These are phyloP conservation scores for Leptinotarsa haldemani DNA, from an alignment of 2,888 invertebrate genomes.

Conservation along the genomic window DNA sequence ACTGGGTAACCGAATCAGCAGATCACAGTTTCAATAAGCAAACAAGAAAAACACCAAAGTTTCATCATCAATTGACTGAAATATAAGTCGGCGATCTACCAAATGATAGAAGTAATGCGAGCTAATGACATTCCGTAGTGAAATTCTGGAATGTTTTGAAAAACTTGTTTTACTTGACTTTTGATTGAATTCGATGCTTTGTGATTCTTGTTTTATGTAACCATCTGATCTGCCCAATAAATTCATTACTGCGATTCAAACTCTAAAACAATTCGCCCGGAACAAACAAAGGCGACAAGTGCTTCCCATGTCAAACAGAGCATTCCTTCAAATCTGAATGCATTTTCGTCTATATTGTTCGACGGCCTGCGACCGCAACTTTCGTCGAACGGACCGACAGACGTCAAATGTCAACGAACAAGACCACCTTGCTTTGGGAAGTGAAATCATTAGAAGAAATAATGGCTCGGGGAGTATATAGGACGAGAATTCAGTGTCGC, in stretches of 20 bases:
- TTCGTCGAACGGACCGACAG: conserved; percentile 39
- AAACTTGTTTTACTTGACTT: no score
- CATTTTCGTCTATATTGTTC: conserved; percentile 50
- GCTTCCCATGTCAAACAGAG: conserved; percentile 34
- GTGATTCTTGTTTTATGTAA: no score
- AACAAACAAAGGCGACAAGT: conserved; percentile 40
- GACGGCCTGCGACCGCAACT: conserved; percentile 53
- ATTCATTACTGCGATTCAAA: not conserved
- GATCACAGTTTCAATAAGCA: no score
- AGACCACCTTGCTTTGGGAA: conserved; percentile 63
- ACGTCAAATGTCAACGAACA: conserved; percentile 55
- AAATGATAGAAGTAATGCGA: no score
- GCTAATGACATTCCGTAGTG: no score
- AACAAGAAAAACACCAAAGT: no score
- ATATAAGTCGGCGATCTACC: no score
- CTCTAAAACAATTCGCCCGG: not conserved
- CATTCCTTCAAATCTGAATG: conserved; percentile 30
- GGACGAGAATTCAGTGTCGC: not conserved
- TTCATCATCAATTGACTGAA: no score
- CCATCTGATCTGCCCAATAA: no score
- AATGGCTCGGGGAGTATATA: conserved; percentile 18
- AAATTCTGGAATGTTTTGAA: no score
- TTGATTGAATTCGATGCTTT: no score
- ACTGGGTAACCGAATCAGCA: no score
- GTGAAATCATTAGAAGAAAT: conserved; percentile 37